Conservation (phyloP, 2,113 vertebrate genomes). For the Ploceus nigricollis region DNA sequence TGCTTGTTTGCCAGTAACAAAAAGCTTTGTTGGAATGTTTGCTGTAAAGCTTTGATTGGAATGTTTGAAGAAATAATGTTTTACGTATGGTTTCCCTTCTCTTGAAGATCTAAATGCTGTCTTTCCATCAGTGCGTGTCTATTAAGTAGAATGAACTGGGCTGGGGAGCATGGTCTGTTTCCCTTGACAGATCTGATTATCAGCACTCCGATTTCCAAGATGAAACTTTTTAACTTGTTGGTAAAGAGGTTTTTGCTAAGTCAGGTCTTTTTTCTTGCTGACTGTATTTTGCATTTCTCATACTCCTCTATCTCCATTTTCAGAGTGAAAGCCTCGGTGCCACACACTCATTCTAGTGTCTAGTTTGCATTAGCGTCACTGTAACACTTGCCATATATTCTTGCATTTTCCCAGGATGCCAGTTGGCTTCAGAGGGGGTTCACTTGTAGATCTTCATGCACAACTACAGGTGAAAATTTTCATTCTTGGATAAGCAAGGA, state of each 20-base stretch:
- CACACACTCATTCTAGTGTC: rapidly evolving
- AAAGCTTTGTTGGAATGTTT: not conserved
- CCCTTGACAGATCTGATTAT: not conserved
- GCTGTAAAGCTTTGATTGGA: not conserved
- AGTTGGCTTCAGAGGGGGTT: not conserved
- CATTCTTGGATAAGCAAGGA: not conserved
- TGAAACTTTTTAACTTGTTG: not conserved
- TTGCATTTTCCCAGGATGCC: not conserved
- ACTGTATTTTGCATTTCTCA: not conserved
- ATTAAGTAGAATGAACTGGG: rapidly evolving
- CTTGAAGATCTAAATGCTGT: too few relatives aligned
- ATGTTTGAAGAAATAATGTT: not conserved
- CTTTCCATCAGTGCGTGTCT: rapidly evolving
- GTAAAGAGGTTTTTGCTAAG: not conserved
- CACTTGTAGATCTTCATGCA: not conserved
- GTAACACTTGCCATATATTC: not conserved
- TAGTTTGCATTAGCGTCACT: not conserved
- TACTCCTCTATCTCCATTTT: not conserved
- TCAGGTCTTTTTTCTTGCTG: not conserved
- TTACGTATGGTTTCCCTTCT: rapidly evolving
- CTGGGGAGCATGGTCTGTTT: not conserved
- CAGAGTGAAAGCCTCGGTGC: rapidly evolving
- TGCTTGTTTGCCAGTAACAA: too few relatives aligned
- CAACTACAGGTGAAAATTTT: not conserved
- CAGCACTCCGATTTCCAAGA: not conserved